These are phyloP conservation scores for Mesopsocus fuscifrons DNA, from an alignment of 2,888 invertebrate genomes.

Conservation along the genomic window DNA sequence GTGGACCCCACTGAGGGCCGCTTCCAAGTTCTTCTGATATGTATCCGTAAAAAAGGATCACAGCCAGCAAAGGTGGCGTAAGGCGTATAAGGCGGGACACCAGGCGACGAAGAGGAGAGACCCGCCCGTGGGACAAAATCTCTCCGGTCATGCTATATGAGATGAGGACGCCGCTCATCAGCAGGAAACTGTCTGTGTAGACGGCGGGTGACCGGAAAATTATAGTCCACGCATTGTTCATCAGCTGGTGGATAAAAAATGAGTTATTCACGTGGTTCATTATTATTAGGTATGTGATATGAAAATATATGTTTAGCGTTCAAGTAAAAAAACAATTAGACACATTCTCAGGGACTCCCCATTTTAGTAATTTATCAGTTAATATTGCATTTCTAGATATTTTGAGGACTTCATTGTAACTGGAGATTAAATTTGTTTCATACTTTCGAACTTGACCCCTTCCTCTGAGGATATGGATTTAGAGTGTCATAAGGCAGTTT, in stretches of 20 bases:
- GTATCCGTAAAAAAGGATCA: conserved; percentile 45
- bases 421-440: no score
- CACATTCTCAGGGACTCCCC: no score
- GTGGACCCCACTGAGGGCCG: conserved; percentile 46
- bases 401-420: no score
- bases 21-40: conserved; percentile 41
- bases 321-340: no score
- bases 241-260: conserved; percentile 26
- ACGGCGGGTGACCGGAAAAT: conserved; percentile 41
- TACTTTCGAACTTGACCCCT: no score
- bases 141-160: conserved; percentile 39
- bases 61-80: conserved; percentile 39
- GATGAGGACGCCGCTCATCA: conserved; percentile 43
- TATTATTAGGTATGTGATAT: no score
- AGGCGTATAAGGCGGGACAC: conserved; percentile 39
- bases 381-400: no score
- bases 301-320: no score
- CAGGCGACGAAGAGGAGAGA: conserved; percentile 35
- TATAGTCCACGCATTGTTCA: conserved; percentile 37
- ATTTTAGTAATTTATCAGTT: no score
- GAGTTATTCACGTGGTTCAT: no score
- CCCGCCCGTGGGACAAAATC: conserved; percentile 29
- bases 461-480: no score
- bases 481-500: no score
- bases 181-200: conserved; percentile 45